Evolutionary conservation across 1,140 invertebrate species (phyloP), one percentile per base, ranked within the genome.

Genomic region (Rhizoglyphus robini): DNA sequence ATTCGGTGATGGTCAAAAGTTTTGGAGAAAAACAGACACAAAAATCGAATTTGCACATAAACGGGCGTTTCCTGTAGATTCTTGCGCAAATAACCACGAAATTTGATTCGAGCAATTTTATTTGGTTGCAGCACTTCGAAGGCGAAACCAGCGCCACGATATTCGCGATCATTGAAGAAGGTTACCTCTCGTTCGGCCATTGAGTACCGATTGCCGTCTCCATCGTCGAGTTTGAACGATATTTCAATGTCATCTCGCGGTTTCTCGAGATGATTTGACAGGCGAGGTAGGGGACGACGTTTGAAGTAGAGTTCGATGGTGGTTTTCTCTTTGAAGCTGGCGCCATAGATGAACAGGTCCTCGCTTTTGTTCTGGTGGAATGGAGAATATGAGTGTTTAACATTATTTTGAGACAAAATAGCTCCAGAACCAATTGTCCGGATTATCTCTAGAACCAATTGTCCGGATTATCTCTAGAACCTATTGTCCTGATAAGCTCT

Each of bases 101-200:
- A 63, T 49, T 63, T 63, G 31, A 63, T 63, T 49, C 61, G 11
- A 23, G n/a, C 34, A 11, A 20, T 63, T 46, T 29, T 46, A 30
- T 36, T 36, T 4, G 36, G 36, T 11, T n/a, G 8, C 61, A 57
- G 25, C 29, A 30, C 18, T 49, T 63, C 61, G 11, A 58, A 63
- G 11, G 27, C 61, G 23, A 63, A 30, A 29, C 61, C 61, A 54
- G 3, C 20, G 5, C 27, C 61, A 51, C 23, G 20, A 30, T 63
- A 63, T 36, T 63, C 61, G 20, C 5, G 15, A 15, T 18, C 3
- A 23, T 31, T 63, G 31, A 57, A 63, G 3, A 51, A 31, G 4
- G 47, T 36, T 23, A 57, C 32, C 5, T 8, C 11, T 30, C 11
- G 11, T 63, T 63, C 61, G 23, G 47, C 32, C 5, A 63, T n/a